phyloP scores from a whole-genome alignment of 2,113 vertebrate species.

The Scomber scombrus region DNA sequence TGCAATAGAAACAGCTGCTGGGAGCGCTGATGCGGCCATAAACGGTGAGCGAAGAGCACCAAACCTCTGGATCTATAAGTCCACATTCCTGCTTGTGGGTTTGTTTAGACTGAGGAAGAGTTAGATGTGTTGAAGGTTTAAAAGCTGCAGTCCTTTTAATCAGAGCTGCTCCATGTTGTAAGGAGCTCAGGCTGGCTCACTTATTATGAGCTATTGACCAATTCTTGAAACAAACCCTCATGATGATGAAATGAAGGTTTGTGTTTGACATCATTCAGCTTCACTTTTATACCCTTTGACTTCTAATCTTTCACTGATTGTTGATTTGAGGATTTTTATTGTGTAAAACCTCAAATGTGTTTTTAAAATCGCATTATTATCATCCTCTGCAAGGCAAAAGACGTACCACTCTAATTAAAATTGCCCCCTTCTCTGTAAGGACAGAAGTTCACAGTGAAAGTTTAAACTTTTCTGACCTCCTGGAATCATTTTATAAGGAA shows the following conservation, averaged over 20 bases:
- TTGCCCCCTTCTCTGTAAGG: too few relatives aligned
- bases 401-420: too few relatives aligned
- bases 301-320: neutral
- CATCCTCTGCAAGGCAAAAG: neutral
- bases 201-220: neutral
- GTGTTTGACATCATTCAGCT: neutral
- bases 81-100: neutral
- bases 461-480: neutral
- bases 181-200: too few relatives aligned
- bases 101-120: neutral
- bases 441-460: too few relatives aligned
- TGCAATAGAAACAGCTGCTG: slow-evolving; percentile 30
- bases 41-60: neutral
- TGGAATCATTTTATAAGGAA: neutral
- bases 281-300: neutral
- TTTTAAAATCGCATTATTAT: neutral
- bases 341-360: neutral
- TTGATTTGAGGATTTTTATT: slow-evolving; percentile 13
- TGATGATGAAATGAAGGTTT: neutral
- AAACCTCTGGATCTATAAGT: neutral
- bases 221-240: neutral
- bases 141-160: neutral
- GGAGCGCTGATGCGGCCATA: slow-evolving; percentile 6
- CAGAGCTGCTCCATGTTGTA: neutral
- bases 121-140: too few relatives aligned